These are phyloP conservation scores for Cynopterus sphinx DNA, from an alignment of 2,797 vertebrate species.

Conservation along the genomic window DNA sequence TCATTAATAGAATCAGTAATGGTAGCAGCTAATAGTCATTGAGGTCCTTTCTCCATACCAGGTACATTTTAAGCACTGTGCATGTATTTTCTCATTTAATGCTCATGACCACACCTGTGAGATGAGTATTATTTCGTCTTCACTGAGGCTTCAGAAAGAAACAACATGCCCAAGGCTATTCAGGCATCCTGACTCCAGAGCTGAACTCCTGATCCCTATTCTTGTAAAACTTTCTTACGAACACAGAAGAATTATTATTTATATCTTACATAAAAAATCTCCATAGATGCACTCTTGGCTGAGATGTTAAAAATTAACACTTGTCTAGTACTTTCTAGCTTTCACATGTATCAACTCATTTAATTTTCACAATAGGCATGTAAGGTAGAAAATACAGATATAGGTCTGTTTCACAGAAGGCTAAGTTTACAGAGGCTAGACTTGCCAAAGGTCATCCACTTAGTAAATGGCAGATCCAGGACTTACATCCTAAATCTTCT, in stretches of 20 bases:
- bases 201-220: background rate
- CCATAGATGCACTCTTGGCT: slow-evolving; percentile 37
- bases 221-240: slow-evolving; percentile 17
- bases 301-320: slow-evolving; percentile 45
- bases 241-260: slow-evolving; percentile 31
- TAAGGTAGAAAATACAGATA: slow-evolving; percentile 36
- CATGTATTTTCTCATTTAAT: background rate
- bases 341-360: slow-evolving; percentile 6
- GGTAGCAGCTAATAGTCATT: background rate
- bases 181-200: slow-evolving; percentile 14
- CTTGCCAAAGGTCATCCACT: slow-evolving; percentile 9
- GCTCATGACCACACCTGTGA: background rate
- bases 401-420: slow-evolving; percentile 9
- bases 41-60: slow-evolving; percentile 12
- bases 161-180: background rate
- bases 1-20: slow-evolving; percentile 38
- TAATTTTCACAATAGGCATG: slow-evolving; percentile 35
- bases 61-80: background rate
- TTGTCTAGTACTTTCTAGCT: background rate
- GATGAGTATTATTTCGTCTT: background rate
- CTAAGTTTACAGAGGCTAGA: slow-evolving; percentile 28
- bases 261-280: slow-evolving; percentile 24
- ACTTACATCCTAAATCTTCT: background rate
- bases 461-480: background rate
- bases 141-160: slow-evolving; percentile 44